Evolutionary conservation across 2,797 vertebrate genomes (phyloP).

Genomic region (Coracias cyanogaster): DNA sequence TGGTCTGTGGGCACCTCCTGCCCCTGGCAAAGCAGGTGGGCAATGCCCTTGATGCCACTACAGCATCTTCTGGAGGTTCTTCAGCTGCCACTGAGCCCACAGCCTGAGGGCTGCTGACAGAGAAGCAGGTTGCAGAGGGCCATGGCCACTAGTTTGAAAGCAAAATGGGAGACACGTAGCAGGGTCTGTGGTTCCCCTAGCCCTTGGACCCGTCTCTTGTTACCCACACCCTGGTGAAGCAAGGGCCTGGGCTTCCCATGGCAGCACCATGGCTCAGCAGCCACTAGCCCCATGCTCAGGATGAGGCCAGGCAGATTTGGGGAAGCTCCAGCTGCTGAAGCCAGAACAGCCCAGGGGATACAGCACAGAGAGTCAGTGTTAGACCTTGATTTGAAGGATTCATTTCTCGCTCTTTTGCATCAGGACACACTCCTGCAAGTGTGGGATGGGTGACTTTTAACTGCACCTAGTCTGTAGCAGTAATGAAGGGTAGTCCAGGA

Average conservation of each 20-base stretch:
- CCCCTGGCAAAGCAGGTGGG: not conserved
- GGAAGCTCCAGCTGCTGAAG: not conserved
- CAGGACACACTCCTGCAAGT: not conserved
- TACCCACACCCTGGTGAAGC: not conserved
- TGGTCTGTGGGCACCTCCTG: not conserved
- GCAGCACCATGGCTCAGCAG: not conserved
- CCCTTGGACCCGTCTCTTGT: not conserved
- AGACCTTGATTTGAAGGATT: not conserved
- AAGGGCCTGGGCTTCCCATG: not conserved
- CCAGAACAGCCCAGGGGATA: not conserved
- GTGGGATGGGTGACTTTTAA: not conserved
- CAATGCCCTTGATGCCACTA: not conserved
- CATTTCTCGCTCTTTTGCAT: not conserved
- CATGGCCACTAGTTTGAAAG: not conserved
- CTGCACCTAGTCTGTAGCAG: rapidly evolving
- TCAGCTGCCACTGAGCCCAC: not conserved
- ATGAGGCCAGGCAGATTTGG: not conserved
- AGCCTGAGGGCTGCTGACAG: not conserved
- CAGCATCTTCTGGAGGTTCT: not conserved
- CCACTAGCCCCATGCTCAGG: not conserved
- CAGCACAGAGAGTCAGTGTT: not conserved
- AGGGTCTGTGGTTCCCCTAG: not conserved
- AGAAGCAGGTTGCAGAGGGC: not conserved
- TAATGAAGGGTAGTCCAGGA: not conserved
- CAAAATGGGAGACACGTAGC: not conserved